These are phyloP conservation scores for Crax fasciolata DNA, from an alignment of 2,797 vertebrate species.

Conservation along the genomic window DNA sequence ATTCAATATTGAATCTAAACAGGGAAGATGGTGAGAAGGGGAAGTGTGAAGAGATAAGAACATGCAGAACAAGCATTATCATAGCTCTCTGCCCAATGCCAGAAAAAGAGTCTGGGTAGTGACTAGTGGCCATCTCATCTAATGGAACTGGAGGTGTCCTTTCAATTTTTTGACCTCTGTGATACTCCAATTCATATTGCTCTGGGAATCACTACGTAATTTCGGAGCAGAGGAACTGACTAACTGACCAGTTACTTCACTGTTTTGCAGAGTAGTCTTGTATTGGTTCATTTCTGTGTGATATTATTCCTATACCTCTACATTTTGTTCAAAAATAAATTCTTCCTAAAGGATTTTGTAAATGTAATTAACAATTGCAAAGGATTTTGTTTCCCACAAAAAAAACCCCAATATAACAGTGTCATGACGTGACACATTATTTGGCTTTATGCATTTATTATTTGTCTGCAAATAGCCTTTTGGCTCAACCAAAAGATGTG, in stretches of 20 bases:
- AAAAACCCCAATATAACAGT: neutral
- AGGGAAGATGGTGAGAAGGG: neutral
- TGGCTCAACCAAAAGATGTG: constrained; percentile 18
- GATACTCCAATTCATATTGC: neutral
- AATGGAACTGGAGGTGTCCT: neutral
- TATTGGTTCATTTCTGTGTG: neutral
- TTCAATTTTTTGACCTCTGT: neutral
- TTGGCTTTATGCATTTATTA: constrained; percentile 25
- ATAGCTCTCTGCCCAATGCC: neutral
- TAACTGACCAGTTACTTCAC: neutral
- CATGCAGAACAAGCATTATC: neutral
- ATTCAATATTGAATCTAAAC: neutral
- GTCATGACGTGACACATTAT: neutral
- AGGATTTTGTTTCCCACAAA: neutral
- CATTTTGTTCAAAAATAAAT: neutral
- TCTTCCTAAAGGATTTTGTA: neutral
- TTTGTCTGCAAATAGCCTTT: constrained; percentile 38
- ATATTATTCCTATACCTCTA: neutral
- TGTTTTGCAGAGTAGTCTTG: neutral
- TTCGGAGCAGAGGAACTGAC: neutral
- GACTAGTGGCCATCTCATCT: neutral
- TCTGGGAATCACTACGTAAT: neutral
- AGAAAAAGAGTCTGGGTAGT: neutral
- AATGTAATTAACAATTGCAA: neutral
- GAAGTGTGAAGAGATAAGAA: neutral